Base-by-base conservation (phyloP, 2,888 invertebrate species). In the Tenthredo notha region DNA sequence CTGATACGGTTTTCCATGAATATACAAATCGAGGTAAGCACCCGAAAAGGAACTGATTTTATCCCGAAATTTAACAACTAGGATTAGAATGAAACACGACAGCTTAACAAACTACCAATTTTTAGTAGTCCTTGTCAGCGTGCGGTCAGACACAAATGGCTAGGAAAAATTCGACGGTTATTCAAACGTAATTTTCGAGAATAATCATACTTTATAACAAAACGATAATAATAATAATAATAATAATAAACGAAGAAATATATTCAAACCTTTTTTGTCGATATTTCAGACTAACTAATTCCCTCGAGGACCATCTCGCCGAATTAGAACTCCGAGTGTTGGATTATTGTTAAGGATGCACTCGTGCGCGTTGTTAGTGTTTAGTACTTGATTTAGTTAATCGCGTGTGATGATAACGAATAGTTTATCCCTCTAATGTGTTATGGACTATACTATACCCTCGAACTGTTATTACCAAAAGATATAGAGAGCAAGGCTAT, bases 401-500 rank as follows among this genome's bases (percentile, higher is more conserved):
- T 47, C 47, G 18, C 25, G 67, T 33, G 65, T 83, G 83, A 65
- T 70, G 83, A 67, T 83, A 83, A 83, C 83, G 70, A 83, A 67
- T 83, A 83, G 83, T 67, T 67, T 33, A 67, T 67, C 67, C 67
- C 67, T 33, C 67, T 67, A 33, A 67, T 67, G 67, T 33, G 15
- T 25, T 25, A 12, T 67, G 67, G 29, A 33, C 18, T 54, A 50
- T 50, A 29, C 47, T 6, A 25, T 47, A 18, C 5, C 50, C 33
- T 15, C 18, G 43, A 18, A 74, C 21, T 18, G 74, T 74, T 74
- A 43, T 43, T 74, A 21, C 74, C 74, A 25, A 74, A 74, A 74
- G 74, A 43, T 74, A 74, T 33, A 33, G 67, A 33, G 67, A 18
- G 15, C 74, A 25, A 12, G 74, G 10, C 43, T 74, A 74, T 67